phyloP scores from a whole-genome alignment of 2,888 invertebrate genomes.

The Cremastinae sp. region DNA sequence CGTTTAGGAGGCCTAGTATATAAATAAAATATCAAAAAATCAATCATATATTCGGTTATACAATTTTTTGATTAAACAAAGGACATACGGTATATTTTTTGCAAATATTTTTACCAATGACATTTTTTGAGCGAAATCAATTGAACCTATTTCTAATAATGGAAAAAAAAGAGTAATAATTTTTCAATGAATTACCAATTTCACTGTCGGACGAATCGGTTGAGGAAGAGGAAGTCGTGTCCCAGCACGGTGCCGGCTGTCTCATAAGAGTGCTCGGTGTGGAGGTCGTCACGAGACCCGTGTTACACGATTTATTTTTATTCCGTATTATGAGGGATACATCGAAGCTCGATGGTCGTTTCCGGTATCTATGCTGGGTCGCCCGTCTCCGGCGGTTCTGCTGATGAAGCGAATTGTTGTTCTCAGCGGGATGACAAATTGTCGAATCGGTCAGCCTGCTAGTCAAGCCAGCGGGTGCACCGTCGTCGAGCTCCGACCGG shows the following conservation, averaged over 20 bases:
- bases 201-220: conserved; percentile 66
- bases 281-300: conserved; percentile 65
- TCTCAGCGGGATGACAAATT: conserved; percentile 53
- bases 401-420: conserved; percentile 66
- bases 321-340: conserved; percentile 68
- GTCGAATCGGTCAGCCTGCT: conserved; percentile 37
- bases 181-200: conserved; percentile 36
- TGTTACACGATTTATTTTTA: conserved; percentile 64
- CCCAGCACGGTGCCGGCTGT: conserved; percentile 69
- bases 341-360: conserved; percentile 72
- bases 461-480: conserved; percentile 6
- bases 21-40: too few species aligned
- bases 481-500: conserved; percentile 13
- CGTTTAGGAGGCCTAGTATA: too few species aligned
- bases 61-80: too few species aligned
- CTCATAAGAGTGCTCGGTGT: conserved; percentile 65
- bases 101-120: too few species aligned
- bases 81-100: too few species aligned
- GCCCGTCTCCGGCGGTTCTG: conserved; percentile 69
- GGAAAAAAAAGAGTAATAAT: too few species aligned
- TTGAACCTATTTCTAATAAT: too few species aligned
- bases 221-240: conserved; percentile 71
- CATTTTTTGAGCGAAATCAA: too few species aligned
- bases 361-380: conserved; percentile 66
- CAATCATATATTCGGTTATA: too few species aligned